These are phyloP conservation scores for Macropis europaea DNA, from an alignment of 2,888 invertebrate species.

Conservation along the genomic window DNA sequence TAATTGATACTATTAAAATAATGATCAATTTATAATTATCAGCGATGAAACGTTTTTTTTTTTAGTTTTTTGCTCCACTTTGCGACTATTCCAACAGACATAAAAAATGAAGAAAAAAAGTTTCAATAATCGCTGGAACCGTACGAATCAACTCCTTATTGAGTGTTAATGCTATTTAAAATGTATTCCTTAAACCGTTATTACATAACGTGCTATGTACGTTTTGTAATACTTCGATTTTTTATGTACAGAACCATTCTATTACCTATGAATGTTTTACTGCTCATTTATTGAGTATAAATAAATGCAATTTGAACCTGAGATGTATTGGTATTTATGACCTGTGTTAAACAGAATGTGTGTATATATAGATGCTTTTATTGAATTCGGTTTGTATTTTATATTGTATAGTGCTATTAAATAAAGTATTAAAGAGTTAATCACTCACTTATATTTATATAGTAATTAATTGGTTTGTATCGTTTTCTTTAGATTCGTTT, in stretches of 20 bases:
- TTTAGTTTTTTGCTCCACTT: constrained; percentile 12
- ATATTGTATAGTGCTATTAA: constrained; percentile 9
- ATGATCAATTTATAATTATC: constrained; percentile 18
- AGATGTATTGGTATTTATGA: constrained; percentile 20
- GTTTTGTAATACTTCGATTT: not conserved
- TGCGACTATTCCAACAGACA: not conserved
- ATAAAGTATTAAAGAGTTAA: constrained; percentile 29
- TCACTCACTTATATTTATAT: constrained; percentile 28
- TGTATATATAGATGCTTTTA: constrained; percentile 5
- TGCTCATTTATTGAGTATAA: constrained; percentile 15
- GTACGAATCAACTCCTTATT: constrained; percentile 11
- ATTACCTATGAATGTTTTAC: constrained; percentile 21
- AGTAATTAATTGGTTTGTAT: constrained; percentile 25
- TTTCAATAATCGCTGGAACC: not conserved
- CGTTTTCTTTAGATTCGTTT: constrained; percentile 16
- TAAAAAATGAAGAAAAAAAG: not conserved
- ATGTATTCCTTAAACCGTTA: constrained; percentile 20
- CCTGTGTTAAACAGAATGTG: constrained; percentile 13
- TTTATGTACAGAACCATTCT: constrained; percentile 20
- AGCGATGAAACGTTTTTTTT: constrained; percentile 12
- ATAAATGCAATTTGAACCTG: constrained; percentile 23
- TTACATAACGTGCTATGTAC: constrained; percentile 14
- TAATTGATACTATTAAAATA: constrained; percentile 11
- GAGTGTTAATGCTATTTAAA: not conserved
- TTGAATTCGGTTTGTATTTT: constrained; percentile 13